A percentile compares a stretch with the other conserved stretches of the same genome.
Evolutionary conservation across 37 sponge, comb jelly and placozoan species (phyloP).

Genomic region (Mnemiopsis leidyi): DNA sequence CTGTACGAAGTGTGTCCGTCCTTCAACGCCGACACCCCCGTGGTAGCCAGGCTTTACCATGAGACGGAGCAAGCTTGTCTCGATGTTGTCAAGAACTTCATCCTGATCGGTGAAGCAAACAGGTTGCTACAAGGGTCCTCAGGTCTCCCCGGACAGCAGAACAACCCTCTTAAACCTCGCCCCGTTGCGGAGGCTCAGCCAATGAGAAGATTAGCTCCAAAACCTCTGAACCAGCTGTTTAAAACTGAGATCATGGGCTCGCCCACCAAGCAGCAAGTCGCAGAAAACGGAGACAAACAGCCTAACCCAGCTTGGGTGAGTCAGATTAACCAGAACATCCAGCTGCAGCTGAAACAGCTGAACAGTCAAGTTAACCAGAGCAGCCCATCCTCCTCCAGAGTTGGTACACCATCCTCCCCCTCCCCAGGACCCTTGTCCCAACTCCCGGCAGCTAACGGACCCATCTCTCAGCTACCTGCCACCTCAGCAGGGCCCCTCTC

Average conservation of each 20-base stretch:
- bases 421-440: constrained; percentile 10
- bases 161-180: not conserved
- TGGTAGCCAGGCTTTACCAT: constrained; percentile 46
- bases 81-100: constrained; percentile 66
- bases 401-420: not conserved
- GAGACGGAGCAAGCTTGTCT: constrained; percentile 64
- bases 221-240: constrained; percentile 19
- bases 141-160: not conserved
- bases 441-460: not conserved
- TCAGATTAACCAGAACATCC: constrained; percentile 65
- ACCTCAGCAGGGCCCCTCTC: constrained; percentile 1
- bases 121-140: constrained; percentile 32
- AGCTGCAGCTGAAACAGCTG: constrained; percentile 58
- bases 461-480: constrained; percentile 18
- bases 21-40: constrained; percentile 55
- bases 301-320: constrained; percentile 46
- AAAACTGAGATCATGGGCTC: not conserved
- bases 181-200: not conserved
- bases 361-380: not conserved
- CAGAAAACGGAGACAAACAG: constrained; percentile 42
- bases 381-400: not conserved
- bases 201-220: constrained; percentile 36
- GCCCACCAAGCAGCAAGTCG: not conserved
- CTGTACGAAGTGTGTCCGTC: constrained; percentile 63
- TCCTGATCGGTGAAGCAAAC: constrained; percentile 60